phyloP scores from a whole-genome alignment of 37 sponge, comb jelly and placozoan species.

The Axinella damicornis region DNA sequence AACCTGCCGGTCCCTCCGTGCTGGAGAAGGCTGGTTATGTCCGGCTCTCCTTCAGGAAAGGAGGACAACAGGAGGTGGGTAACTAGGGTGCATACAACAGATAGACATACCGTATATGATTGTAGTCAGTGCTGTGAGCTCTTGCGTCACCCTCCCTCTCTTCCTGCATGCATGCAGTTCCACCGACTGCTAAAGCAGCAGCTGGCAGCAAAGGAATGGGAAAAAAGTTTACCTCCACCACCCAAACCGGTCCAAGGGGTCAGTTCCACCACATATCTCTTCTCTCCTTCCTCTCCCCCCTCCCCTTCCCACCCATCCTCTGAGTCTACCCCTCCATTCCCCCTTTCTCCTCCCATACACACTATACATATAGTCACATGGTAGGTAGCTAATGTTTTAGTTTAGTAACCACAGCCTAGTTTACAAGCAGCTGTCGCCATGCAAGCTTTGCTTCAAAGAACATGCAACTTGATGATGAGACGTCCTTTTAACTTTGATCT shows the following conservation, averaged over 20 bases:
- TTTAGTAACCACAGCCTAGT: no score
- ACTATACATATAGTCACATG: no score
- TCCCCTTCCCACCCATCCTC: background rate
- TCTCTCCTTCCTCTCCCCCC: background rate
- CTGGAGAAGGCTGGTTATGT: conserved; percentile 70
- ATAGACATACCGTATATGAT: no score
- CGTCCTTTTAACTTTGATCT: no score
- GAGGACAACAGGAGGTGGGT: conserved; percentile 91
- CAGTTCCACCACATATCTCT: background rate
- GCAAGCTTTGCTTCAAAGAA: no score
- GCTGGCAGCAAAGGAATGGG: conserved; percentile 70
- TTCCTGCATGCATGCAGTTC: conserved; percentile 32
- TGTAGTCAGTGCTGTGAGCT: no score
- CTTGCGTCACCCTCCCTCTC: no score
- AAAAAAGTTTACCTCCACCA: conserved; percentile 43
- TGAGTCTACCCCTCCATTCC: background rate
- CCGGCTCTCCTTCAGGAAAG: conserved; percentile 91
- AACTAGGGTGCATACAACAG: no score
- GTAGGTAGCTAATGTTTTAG: no score
- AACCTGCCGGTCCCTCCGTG: conserved; percentile 75
- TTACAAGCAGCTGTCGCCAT: no score
- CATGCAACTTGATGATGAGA: no score
- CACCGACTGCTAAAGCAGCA: conserved; percentile 33
- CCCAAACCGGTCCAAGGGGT: background rate
- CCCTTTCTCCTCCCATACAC: no score